Conservation (phyloP, 2,113 vertebrate species). For the Pao palembangensis region DNA sequence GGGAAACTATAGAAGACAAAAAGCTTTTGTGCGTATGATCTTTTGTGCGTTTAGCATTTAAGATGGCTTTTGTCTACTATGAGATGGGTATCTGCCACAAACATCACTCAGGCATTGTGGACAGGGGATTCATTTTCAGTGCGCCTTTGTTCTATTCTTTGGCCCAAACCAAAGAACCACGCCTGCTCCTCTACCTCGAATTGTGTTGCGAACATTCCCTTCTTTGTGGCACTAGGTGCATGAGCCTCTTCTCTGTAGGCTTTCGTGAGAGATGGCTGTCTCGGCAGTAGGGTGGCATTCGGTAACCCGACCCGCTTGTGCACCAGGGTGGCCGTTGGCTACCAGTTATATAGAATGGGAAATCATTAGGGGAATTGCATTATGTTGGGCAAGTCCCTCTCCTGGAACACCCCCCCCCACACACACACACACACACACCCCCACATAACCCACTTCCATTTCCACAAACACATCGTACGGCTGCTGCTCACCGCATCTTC, state of each 20-base stretch:
- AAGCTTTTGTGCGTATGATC: conserved; percentile 80
- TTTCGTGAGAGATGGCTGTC: conserved; percentile 89
- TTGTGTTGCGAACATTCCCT: conserved; percentile 84
- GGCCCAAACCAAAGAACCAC: conserved; percentile 86
- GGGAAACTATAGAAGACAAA: conserved; percentile 70
- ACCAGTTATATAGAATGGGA: conserved; percentile 68
- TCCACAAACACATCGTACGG: conserved; percentile 34
- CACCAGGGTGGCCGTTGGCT: conserved; percentile 82
- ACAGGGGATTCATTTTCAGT: conserved; percentile 88
- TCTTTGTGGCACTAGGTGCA: conserved; percentile 87
- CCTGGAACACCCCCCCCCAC: conserved; percentile 34
- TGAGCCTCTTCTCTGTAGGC: conserved; percentile 89
- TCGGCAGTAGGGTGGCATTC: conserved; percentile 84
- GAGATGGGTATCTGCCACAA: conserved; percentile 85
- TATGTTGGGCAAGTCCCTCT: conserved; percentile 34
- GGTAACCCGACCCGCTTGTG: conserved; percentile 77
- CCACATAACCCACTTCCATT: conserved; percentile 15
- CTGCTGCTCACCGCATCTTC: conserved; percentile 37
- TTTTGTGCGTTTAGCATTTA: conserved; percentile 81
- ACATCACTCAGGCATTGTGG: conserved; percentile 87
- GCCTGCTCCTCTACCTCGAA: conserved; percentile 86
- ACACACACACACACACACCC: background rate
- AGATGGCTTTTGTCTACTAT: conserved; percentile 80
- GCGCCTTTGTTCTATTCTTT: conserved; percentile 91
- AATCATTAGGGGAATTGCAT: conserved; percentile 61